Conservation (phyloP, 2,113 vertebrate species). For the Procapra przewalskii region DNA sequence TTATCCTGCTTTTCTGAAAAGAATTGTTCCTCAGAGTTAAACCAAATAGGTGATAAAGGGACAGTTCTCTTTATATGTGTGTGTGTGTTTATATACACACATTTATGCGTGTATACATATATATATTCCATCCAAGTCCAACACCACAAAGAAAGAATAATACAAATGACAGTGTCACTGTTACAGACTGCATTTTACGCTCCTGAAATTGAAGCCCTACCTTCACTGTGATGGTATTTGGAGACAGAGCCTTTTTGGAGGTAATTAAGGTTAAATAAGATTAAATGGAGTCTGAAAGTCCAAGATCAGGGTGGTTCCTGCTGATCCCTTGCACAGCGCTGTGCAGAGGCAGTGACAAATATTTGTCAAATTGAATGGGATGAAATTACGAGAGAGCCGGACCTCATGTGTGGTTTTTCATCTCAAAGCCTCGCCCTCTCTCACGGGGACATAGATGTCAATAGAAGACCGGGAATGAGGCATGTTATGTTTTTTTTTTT, state of each 20-base stretch:
- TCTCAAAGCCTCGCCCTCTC: not conserved
- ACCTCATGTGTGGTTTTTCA: not conserved
- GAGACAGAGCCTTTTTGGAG: not conserved
- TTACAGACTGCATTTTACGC: not conserved
- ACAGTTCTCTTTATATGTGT: not conserved
- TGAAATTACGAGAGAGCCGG: not conserved
- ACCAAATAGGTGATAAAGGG: not conserved
- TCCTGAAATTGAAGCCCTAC: not conserved
- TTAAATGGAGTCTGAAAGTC: not conserved
- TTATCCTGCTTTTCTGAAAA: not conserved
- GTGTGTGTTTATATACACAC: not conserved
- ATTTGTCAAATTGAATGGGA: not conserved
- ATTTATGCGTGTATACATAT: not conserved
- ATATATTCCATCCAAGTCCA: not conserved
- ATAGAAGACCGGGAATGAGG: not conserved
- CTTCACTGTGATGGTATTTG: not conserved
- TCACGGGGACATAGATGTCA: not conserved
- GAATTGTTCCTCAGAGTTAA: not conserved
- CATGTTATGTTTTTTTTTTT: rapidly evolving
- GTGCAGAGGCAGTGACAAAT: not conserved
- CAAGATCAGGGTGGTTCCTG: not conserved
- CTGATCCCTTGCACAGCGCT: not conserved
- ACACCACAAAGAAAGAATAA: not conserved
- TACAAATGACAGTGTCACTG: not conserved
- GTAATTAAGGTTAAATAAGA: not conserved